Evolutionary conservation across 2,113 vertebrate genomes (phyloP).

Genomic region (Campylomormyrus numenius): DNA sequence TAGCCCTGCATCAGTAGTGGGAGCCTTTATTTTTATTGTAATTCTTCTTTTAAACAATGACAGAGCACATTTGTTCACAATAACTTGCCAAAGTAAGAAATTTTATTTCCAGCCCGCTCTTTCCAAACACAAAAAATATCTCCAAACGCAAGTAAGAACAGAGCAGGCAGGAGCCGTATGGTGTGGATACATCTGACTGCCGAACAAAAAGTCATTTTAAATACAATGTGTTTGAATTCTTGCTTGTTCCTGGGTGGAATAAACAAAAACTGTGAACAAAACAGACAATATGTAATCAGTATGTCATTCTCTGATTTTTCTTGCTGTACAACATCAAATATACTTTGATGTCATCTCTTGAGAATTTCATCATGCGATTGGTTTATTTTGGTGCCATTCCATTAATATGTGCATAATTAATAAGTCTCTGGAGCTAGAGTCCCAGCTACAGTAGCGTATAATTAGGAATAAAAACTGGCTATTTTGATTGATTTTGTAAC

Average conservation of each 20-base stretch:
- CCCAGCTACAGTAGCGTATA: background rate
- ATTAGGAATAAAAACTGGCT: background rate
- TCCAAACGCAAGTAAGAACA: background rate
- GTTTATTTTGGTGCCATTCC: background rate
- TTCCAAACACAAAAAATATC: background rate
- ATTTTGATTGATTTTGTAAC: background rate
- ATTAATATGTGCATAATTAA: constrained; percentile 15
- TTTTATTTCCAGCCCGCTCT: background rate
- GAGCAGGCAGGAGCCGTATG: background rate
- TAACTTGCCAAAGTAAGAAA: background rate
- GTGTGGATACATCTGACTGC: background rate
- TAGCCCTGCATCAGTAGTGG: background rate
- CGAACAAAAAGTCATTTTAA: background rate
- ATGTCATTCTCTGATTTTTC: background rate
- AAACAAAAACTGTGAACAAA: constrained; percentile 6
- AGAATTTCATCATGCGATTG: background rate
- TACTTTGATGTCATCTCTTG: constrained; percentile 10
- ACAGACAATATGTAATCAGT: background rate
- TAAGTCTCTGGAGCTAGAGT: background rate
- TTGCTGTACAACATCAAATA: constrained; percentile 1
- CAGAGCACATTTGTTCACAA: background rate
- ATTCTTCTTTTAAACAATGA: background rate
- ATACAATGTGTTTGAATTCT: background rate
- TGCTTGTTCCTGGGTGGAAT: background rate
- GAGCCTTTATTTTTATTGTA: background rate